Base-by-base conservation (phyloP, 2,113 vertebrate genomes). In the Menidia beryllina region DNA sequence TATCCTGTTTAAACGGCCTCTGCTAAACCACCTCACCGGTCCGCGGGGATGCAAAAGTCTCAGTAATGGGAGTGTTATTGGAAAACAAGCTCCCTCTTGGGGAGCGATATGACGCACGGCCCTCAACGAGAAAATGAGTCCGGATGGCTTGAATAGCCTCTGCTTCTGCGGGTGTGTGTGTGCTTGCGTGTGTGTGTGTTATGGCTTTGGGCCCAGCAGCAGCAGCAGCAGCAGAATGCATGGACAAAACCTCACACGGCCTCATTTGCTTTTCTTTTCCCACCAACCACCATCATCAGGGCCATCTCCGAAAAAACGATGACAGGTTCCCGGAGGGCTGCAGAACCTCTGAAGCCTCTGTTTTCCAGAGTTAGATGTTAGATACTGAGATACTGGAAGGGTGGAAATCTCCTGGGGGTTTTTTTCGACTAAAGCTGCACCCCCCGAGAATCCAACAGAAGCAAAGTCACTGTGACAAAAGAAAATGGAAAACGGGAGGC, bases 51-150 rank as follows among this genome's bases (percentile, higher is more conserved):
- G 52, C 47, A 60, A 81, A 73, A 72, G 36, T 69, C 49, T 62
- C 39, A 52, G 38, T 75, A 74, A 79, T 77, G 57, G 48, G 27
- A 26, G 36, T 48, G 63, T 67, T 76, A 82, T 66, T 70, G 58
- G 55, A 72, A 79, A 75, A 58, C 48, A 75, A 48, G 9, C 7
- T 73, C 57, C 73, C 68, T 77, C 27, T 45, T 48, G 68, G 69
- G 73, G 19, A 75, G 30, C 34, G 55, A 38, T 56, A 43, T 72
- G 49, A 79, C 7, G 36, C 57, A 49, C 56, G n/a, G 15, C 11
- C 15, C 27, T 11, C 26, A 67, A 54, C 49, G 68, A 77, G 39
- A 52, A 69, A 50, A 79, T 53, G 38, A 41, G 21, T 66, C 13
- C 25, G 41, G 51, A 62, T 72, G 38, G 81, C 41, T 49, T 39